Evolutionary conservation across 1,140 invertebrate species (phyloP).

Genomic region (Centruroides vittatus): DNA sequence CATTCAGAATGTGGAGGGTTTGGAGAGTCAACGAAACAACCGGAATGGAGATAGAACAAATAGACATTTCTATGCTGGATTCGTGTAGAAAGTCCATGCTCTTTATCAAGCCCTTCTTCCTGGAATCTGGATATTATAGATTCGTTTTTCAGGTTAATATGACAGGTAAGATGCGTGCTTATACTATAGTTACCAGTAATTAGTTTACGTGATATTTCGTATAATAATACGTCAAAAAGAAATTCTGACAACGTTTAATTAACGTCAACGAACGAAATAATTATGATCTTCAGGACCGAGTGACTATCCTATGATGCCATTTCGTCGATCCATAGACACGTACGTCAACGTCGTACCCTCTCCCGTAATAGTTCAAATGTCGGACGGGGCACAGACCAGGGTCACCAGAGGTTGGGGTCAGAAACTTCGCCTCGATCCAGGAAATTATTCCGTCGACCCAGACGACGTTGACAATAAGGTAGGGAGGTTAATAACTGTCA

Average conservation of each 20-base stretch:
- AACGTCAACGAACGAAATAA: background rate
- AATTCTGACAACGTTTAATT: no score
- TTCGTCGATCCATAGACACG: constrained; percentile 14
- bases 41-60: constrained; percentile 13
- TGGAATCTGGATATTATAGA: constrained; percentile 20
- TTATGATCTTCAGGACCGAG: background rate
- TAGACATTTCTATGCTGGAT: constrained; percentile 22
- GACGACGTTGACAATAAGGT: constrained; percentile 21
- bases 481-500: background rate
- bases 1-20: constrained; percentile 16
- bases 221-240: no score
- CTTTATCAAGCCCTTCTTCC: constrained; percentile 21
- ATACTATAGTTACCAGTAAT: no score
- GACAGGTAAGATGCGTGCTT: constrained; percentile 10
- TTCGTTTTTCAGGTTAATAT: constrained; percentile 22
- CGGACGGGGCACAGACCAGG: constrained; percentile 21
- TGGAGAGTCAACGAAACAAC: constrained; percentile 15
- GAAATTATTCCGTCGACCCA: constrained; percentile 20
- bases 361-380: constrained; percentile 21
- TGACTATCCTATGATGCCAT: constrained; percentile 10
- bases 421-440: constrained; percentile 17
- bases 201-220: no score
- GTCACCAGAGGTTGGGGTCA: constrained; percentile 22
- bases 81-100: constrained; percentile 23
- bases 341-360: constrained; percentile 20